Percentiles rank a stretch among this genome's conserved stretches.
Evolutionary conservation across 2,797 vertebrate species (phyloP).

Genomic region (Erethizon dorsatum): DNA sequence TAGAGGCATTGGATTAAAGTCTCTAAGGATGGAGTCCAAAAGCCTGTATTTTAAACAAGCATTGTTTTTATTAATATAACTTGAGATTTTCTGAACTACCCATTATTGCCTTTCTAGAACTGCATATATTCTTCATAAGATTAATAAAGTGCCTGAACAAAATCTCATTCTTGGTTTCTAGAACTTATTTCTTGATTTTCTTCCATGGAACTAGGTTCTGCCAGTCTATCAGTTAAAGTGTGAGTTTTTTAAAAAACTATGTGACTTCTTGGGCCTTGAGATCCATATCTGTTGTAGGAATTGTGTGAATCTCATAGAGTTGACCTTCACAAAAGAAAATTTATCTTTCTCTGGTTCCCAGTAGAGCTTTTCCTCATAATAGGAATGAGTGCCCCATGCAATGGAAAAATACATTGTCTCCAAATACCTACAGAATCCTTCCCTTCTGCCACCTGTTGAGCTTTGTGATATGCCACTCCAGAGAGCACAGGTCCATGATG

Average conservation of each 20-base stretch:
- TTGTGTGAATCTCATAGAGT: not conserved
- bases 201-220: not conserved
- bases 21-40: not conserved
- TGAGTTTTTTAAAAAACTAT: not conserved
- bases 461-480: not conserved
- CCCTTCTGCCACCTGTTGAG: not conserved
- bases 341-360: not conserved
- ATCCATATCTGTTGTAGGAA: not conserved
- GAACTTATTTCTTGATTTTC: not conserved
- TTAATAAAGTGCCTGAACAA: not conserved
- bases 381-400: not conserved
- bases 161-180: conserved; percentile 7
- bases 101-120: not conserved
- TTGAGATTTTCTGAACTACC: not conserved
- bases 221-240: not conserved
- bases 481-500: not conserved
- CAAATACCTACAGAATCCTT: not conserved
- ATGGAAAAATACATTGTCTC: not conserved
- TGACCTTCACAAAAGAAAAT: not conserved
- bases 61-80: not conserved
- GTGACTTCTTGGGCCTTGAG: not conserved
- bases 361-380: not conserved
- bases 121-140: not conserved
- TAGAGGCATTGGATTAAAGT: not conserved
- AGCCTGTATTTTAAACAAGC: not conserved